These are phyloP conservation scores for Platygyra sinensis DNA, from an alignment of 64 coral and sea anemone genomes.

Conservation along the genomic window DNA sequence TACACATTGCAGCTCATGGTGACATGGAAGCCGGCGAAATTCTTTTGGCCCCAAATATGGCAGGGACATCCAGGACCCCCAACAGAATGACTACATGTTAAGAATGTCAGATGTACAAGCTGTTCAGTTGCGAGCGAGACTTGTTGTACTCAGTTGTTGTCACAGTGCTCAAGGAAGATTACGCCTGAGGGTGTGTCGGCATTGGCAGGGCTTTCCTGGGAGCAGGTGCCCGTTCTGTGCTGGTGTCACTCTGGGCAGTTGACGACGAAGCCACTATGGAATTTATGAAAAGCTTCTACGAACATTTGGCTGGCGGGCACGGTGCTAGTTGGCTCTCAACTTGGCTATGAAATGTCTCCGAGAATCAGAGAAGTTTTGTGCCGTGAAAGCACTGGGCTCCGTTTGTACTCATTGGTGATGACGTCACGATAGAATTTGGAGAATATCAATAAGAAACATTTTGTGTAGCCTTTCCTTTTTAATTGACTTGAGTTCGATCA, in stretches of 20 bases:
- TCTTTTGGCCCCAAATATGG: background rate
- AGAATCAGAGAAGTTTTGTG: background rate
- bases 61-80: background rate
- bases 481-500: no score
- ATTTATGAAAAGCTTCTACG: background rate
- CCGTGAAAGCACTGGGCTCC: background rate
- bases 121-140: background rate
- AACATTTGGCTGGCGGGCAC: background rate
- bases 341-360: background rate
- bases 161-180: background rate
- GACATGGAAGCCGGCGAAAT: background rate
- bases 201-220: background rate
- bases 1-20: background rate
- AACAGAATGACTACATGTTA: background rate
- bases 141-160: background rate
- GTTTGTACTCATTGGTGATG: background rate
- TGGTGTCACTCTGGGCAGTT: background rate
- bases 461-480: no score
- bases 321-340: background rate
- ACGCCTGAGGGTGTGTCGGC: background rate
- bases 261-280: background rate
- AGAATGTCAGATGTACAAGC: background rate
- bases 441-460: no score
- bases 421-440: no score
- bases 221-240: background rate